Evolutionary conservation across 2,888 invertebrate species (phyloP).

Genomic region (Eulithis testata): DNA sequence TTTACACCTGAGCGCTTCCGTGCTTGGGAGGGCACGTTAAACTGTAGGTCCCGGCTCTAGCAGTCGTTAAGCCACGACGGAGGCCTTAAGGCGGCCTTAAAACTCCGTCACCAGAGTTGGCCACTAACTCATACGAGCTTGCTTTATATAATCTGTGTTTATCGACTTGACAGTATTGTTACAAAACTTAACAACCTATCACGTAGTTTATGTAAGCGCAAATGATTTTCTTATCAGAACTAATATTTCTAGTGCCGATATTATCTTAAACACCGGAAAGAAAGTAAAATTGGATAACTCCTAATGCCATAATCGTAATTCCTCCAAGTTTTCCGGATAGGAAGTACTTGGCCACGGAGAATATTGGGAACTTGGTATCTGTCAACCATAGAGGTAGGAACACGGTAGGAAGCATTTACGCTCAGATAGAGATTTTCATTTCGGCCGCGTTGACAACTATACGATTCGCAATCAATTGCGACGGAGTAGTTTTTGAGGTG

Average conservation of each 20-base stretch:
- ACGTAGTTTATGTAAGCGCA: slow-evolving; percentile 6
- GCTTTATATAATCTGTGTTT: too few relatives aligned
- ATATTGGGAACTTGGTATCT: slow-evolving; percentile 58
- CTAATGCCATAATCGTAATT: slow-evolving; percentile 58
- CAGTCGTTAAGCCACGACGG: too few relatives aligned
- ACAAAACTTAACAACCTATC: neutral
- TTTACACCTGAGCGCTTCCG: too few relatives aligned
- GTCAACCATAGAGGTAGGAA: slow-evolving; percentile 37
- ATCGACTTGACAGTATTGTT: too few relatives aligned
- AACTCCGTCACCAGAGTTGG: too few relatives aligned
- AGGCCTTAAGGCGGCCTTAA: too few relatives aligned
- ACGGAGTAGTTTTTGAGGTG: too few relatives aligned
- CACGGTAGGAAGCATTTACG: slow-evolving; percentile 31
- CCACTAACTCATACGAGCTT: too few relatives aligned
- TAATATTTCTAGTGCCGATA: slow-evolving; percentile 37
- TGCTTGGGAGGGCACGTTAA: too few relatives aligned
- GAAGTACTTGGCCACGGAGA: slow-evolving; percentile 39
- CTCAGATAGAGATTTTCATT: slow-evolving; percentile 7
- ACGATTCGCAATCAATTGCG: too few relatives aligned
- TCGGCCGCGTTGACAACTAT: too few relatives aligned
- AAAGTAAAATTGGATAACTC: slow-evolving; percentile 55
- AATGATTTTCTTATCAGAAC: slow-evolving; percentile 38
- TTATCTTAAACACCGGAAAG: slow-evolving; percentile 45
- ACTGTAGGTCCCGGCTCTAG: too few relatives aligned
- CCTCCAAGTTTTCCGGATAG: slow-evolving; percentile 46